These are phyloP conservation scores for Fistularia tabacaria DNA, from an alignment of 2,797 vertebrate genomes.

Conservation along the genomic window DNA sequence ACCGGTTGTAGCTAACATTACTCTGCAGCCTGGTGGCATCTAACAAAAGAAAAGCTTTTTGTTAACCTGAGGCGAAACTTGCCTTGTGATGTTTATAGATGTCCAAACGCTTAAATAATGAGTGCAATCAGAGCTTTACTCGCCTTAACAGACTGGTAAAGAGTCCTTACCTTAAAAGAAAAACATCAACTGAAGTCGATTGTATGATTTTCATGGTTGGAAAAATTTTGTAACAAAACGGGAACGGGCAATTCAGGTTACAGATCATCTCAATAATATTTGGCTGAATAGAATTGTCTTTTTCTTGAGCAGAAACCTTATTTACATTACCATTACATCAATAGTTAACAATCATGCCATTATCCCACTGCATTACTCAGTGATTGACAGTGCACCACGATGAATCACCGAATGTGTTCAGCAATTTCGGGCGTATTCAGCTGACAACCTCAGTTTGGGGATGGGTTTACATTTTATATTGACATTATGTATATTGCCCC, in stretches of 20 bases:
- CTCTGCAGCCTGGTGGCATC: slow-evolving; percentile 1
- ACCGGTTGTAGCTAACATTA: slow-evolving; percentile 38
- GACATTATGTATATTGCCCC: neutral
- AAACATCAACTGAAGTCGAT: no score
- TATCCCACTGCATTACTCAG: slow-evolving; percentile 11
- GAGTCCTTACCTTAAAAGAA: no score
- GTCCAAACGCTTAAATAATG: neutral
- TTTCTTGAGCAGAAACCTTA: neutral
- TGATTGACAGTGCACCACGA: slow-evolving; percentile 3
- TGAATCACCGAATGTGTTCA: slow-evolving; percentile 43
- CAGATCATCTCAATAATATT: neutral
- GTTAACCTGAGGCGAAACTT: neutral
- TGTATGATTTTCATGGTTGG: no score
- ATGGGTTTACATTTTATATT: neutral
- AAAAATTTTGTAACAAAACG: no score
- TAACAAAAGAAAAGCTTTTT: slow-evolving; percentile 2
- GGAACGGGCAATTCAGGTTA: no score
- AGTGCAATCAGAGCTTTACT: no score
- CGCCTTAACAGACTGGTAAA: no score
- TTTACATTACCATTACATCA: neutral
- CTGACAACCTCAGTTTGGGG: no score
- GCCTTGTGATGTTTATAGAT: neutral
- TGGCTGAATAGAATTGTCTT: neutral
- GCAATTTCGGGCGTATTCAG: neutral
- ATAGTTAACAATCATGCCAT: neutral